Evolutionary conservation across 1,140 invertebrate genomes (phyloP), one percentile per base, ranked within the genome.

Genomic region (Neomicropteryx cornuta): DNA sequence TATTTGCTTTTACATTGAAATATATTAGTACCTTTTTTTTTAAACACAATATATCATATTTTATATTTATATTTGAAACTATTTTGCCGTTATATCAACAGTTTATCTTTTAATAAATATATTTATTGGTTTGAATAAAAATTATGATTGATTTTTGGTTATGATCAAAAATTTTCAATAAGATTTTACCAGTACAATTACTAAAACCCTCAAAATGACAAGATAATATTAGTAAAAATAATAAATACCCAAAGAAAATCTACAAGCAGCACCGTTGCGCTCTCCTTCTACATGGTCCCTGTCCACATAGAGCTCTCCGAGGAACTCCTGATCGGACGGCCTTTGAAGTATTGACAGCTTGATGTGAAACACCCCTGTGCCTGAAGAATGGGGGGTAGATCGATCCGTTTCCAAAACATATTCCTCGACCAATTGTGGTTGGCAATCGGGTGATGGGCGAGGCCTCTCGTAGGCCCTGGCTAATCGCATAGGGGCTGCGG

Each of bases 221-320:
- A 27, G 13, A 27, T 8, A 13, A 27, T 27, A 27, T 27, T 8
- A 27, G 13, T 8, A 13, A 27, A 27, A 27, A 13, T 13, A 13
- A 27, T 27, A 27, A 10, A 23, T 10, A 48, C 71, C 76, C 52
- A 79, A 56, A 2, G 72, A 63, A 65, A 79, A 90, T 65, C 77
- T 76, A 70, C 87, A 94, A 0, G 83, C 77, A 18, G 87, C 80
- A 2, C 88, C 89, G 57, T 87, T 86, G 32, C 73, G 75, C 56
- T 86, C 77, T 0, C 83, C 83, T 52, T 87, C 80, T 29, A 77
- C 72, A 55, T 81, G 81, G 60, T 90, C 84, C 43, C 85, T 76
- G 62, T 94, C 88, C 20, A 94, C 79, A 62, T 92, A 93, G 29
- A 94, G 69, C 57, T 92, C 85, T 21, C 89, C 89, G 36, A 90